These are phyloP conservation scores for human (Homo sapiens) DNA, from an alignment of 2,113 vertebrate genomes.

Conservation along the genomic window GRCh38 chr4:18865001-18865500, in stretches of 20 bases:
- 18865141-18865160: background rate
- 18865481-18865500: slow-evolving; percentile 4
- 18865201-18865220: background rate
- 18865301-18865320: slow-evolving; percentile 34
- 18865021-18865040: background rate
- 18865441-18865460: background rate
- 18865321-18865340: slow-evolving; percentile 39
- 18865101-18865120: background rate
- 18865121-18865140: background rate
- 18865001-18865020: background rate
- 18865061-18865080: background rate
- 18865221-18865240: background rate
- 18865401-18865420: background rate
- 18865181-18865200: background rate
- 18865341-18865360: slow-evolving; percentile 5
- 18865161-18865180: background rate
- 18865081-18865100: background rate
- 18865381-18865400: slow-evolving; percentile 5
- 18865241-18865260: background rate
- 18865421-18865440: slow-evolving; percentile 15
- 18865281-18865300: background rate
- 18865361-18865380: background rate
- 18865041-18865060: background rate
- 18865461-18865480: background rate
- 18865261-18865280: background rate